These are phyloP conservation scores for Microtus montanus DNA, from an alignment of 2,113 vertebrate species.

Conservation along the genomic window DNA sequence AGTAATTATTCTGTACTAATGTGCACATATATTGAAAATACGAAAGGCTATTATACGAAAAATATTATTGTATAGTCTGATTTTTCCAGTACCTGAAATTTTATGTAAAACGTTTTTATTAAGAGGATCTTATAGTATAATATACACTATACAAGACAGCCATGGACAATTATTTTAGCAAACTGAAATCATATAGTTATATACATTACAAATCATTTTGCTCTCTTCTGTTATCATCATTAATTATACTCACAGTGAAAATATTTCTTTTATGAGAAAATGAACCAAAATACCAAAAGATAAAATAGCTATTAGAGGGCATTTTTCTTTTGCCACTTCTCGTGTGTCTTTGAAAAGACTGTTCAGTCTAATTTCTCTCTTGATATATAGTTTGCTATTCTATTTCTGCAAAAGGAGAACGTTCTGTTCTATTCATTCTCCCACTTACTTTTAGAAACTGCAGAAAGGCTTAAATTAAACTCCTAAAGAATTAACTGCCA, in stretches of 20 bases:
- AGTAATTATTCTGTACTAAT: not conserved
- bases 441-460: conserved; percentile 72
- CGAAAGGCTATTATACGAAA: not conserved
- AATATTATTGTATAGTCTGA: not conserved
- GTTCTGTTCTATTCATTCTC: conserved; percentile 62
- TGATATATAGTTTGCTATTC: conserved; percentile 72
- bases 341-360: conserved; percentile 66
- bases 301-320: conserved; percentile 48
- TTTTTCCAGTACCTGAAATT: conserved; percentile 16
- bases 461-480: conserved; percentile 71
- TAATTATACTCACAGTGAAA: conserved; percentile 17
- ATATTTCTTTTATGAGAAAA: conserved; percentile 59
- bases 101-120: not conserved
- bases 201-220: conserved; percentile 14
- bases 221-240: conserved; percentile 37
- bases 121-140: not conserved
- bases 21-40: not conserved
- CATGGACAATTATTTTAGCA: conserved; percentile 7
- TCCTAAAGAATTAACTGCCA: conserved; percentile 68
- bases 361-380: conserved; percentile 66
- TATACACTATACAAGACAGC: not conserved
- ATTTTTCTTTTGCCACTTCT: conserved; percentile 55
- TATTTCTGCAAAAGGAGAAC: conserved; percentile 76
- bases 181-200: not conserved
- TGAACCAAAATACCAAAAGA: conserved; percentile 51